phyloP scores from a whole-genome alignment of 2,888 invertebrate genomes.

The Amphiduros pacificus region DNA sequence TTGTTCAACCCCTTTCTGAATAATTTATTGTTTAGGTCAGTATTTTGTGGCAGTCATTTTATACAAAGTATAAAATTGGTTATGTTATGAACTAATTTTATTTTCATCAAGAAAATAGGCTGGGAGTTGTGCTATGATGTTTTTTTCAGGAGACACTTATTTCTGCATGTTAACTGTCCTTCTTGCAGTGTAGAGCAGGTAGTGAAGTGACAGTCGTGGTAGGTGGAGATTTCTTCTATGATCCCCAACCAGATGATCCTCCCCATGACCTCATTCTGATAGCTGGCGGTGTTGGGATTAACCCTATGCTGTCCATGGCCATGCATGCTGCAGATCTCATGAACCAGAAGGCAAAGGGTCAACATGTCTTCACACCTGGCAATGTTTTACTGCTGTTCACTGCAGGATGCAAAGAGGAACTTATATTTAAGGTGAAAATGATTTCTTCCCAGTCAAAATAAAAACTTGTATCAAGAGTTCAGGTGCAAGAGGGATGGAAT shows the following conservation, averaged over 20 bases:
- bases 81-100: too few relatives aligned
- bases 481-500: too few relatives aligned
- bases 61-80: too few relatives aligned
- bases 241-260: slow-evolving; percentile 33
- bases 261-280: slow-evolving; percentile 48
- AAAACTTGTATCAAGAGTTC: too few relatives aligned
- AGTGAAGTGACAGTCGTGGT: slow-evolving; percentile 51
- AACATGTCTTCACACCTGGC: slow-evolving; percentile 18
- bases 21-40: too few relatives aligned
- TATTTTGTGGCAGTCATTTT: too few relatives aligned
- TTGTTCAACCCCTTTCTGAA: too few relatives aligned
- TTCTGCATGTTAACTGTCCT: too few relatives aligned
- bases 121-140: too few relatives aligned
- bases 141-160: too few relatives aligned
- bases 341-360: background rate
- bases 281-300: slow-evolving; percentile 63
- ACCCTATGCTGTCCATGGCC: slow-evolving; percentile 60
- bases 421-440: slow-evolving; percentile 60
- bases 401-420: slow-evolving; percentile 53
- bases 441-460: too few relatives aligned
- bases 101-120: too few relatives aligned
- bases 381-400: slow-evolving; percentile 54
- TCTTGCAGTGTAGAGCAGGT: slow-evolving; percentile 54
- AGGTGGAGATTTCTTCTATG: slow-evolving; percentile 60
- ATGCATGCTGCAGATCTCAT: slow-evolving; percentile 45